Evolutionary conservation across 2,113 vertebrate species (phyloP).

Genomic region (Sceloporus undulatus): DNA sequence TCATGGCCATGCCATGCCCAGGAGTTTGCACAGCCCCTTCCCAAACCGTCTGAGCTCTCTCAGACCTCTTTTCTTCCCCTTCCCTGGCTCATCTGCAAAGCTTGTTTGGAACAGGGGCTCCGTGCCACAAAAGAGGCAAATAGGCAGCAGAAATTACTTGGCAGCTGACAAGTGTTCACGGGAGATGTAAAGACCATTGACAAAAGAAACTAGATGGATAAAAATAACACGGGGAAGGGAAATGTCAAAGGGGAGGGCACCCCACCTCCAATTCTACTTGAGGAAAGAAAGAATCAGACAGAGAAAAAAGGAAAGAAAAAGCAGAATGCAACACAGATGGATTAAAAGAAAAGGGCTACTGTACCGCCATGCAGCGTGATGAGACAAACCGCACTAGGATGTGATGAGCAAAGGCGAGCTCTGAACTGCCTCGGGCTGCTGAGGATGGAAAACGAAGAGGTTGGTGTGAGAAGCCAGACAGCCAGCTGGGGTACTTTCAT

Average conservation of each 20-base stretch:
- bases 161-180: background rate
- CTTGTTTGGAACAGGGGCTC: background rate
- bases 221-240: background rate
- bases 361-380: constrained; percentile 62
- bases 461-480: constrained; percentile 56
- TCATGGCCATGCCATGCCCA: background rate
- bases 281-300: background rate
- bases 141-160: background rate
- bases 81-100: background rate
- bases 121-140: background rate
- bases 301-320: too few relatives aligned
- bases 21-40: background rate
- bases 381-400: constrained; percentile 74
- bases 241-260: accelerated
- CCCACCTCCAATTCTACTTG: background rate
- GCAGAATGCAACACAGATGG: constrained; percentile 25
- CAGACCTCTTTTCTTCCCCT: background rate
- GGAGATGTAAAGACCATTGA: background rate
- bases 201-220: background rate
- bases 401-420: constrained; percentile 78
- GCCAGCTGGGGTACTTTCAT: background rate
- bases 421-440: constrained; percentile 75
- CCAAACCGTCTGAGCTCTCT: background rate
- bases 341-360: constrained; percentile 68
- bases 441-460: constrained; percentile 77